Base-by-base conservation (phyloP, 1,140 invertebrate genomes). In the Drosophila lacteicornis region DNA sequence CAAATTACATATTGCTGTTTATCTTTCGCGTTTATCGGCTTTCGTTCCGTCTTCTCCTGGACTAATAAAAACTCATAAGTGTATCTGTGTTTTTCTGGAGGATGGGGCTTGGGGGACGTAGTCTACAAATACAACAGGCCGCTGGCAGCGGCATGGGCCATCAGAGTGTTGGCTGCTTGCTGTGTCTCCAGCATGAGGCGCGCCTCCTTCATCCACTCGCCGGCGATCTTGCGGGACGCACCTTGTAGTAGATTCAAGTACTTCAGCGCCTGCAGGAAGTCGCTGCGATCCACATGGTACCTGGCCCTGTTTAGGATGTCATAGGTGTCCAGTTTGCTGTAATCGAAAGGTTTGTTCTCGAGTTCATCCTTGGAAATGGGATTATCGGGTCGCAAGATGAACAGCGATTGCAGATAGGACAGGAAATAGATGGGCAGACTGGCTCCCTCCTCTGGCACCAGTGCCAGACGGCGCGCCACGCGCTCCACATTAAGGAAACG, bases 211-310 rank as follows among this genome's bases (percentile, higher is more conserved):
- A 98, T 95, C 98, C 98, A 99, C 78, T 97, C 96, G 46, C 92
- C 93, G 3, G 98, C 97, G 5, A 98, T 95, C n/a, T 94, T 94
- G 9, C 96, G 94, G 0, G 98, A 94, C 25, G 97, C 97, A 22
- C 98, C 98, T 83, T 96, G 94, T 25, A 99, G 93, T 45, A 99
- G 94, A 91, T 98, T 98, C 94, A 99, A 96, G 92, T 98, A 99
- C 56, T 96, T 95, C 1, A 99, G 93, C 1, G 98, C 97, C 91
- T 96, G 95, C 50, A 96, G 94, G 46, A 99, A 95, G 83, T 99
- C 95, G 22, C 97, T 96, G 76, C 96, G 95, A 80, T 99, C 97
- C 69, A 99, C 93, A 94, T 96, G 96, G 90, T 97, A 97, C 86
- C 96, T 96, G 2, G 97, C 97, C 92, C 98, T 94, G 71, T 97